A percentile compares a stretch with the other conserved stretches of the same genome.
phyloP scores from a whole-genome alignment of 2,888 invertebrate genomes.

The Troides helena region DNA sequence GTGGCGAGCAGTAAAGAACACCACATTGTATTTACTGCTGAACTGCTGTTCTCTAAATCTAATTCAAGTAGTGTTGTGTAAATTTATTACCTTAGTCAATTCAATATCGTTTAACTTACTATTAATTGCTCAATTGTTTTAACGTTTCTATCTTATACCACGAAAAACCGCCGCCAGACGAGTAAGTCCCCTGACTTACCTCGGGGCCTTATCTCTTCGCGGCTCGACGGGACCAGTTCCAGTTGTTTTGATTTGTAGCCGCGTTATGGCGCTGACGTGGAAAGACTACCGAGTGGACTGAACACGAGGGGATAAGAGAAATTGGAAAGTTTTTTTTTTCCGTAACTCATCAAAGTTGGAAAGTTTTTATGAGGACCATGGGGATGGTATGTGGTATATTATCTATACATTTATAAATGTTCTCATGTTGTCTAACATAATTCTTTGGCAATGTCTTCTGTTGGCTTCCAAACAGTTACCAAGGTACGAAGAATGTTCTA shows the following conservation, averaged over 20 bases:
- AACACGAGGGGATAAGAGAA: conserved; percentile 14
- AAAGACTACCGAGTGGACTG: conserved; percentile 23
- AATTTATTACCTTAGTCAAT: too few species aligned
- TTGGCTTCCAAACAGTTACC: too few species aligned
- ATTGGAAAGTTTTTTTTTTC: conserved; percentile 29
- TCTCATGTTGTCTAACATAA: too few species aligned
- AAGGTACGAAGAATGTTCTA: too few species aligned
- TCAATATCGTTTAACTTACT: too few species aligned
- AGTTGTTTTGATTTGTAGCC: conserved; percentile 58
- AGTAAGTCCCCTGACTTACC: conserved; percentile 53
- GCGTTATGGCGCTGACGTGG: conserved; percentile 30
- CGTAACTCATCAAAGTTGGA: conserved; percentile 20
- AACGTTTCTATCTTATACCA: conserved; percentile 35
- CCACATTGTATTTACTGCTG: too few species aligned
- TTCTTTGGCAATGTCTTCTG: too few species aligned
- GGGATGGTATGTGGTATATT: not conserved
- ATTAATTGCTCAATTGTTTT: too few species aligned
- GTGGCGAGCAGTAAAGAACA: too few species aligned
- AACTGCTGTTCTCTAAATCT: too few species aligned
- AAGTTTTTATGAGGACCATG: not conserved
- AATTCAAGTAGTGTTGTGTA: too few species aligned
- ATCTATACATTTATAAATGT: not conserved
- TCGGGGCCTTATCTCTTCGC: conserved; percentile 54
- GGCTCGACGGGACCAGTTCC: conserved; percentile 49
- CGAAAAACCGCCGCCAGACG: conserved; percentile 44